phyloP scores from a whole-genome alignment of 23 tunicate genomes.

The Trididemnum clinides region DNA sequence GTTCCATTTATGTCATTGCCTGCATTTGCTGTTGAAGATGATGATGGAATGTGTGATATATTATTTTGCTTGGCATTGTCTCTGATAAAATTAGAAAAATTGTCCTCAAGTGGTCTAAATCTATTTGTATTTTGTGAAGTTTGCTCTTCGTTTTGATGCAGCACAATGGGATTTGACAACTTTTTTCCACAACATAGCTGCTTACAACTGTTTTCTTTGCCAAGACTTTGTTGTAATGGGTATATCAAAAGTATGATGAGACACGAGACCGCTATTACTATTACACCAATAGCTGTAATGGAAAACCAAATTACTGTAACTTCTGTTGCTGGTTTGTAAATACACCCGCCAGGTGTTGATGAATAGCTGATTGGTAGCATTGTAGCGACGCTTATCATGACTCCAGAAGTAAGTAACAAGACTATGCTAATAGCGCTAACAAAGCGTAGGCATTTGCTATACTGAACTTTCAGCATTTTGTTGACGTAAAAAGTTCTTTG shows the following conservation, averaged over 20 bases:
- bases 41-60: too few relatives aligned
- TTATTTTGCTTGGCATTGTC: too few relatives aligned
- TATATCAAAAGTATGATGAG: background rate
- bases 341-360: constrained; percentile 31
- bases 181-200: too few relatives aligned
- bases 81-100: too few relatives aligned
- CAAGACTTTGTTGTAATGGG: too few relatives aligned
- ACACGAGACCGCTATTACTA: background rate
- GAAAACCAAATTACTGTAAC: background rate
- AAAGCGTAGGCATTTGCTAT: constrained; percentile 4
- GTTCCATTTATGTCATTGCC: too few relatives aligned
- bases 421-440: constrained; percentile 46
- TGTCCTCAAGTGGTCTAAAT: too few relatives aligned
- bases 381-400: background rate
- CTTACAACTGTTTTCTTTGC: too few relatives aligned
- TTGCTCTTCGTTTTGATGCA: too few relatives aligned
- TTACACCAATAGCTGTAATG: background rate
- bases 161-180: too few relatives aligned
- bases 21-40: too few relatives aligned
- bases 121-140: too few relatives aligned
- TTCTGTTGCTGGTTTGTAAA: background rate
- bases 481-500: constrained; percentile 60
- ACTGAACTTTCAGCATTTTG: constrained; percentile 40
- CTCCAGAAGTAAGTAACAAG: constrained; percentile 20
- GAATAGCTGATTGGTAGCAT: constrained; percentile 13